These are phyloP conservation scores for Pseudomugil tenellus DNA, from an alignment of 2,797 vertebrate genomes.

Conservation along the genomic window DNA sequence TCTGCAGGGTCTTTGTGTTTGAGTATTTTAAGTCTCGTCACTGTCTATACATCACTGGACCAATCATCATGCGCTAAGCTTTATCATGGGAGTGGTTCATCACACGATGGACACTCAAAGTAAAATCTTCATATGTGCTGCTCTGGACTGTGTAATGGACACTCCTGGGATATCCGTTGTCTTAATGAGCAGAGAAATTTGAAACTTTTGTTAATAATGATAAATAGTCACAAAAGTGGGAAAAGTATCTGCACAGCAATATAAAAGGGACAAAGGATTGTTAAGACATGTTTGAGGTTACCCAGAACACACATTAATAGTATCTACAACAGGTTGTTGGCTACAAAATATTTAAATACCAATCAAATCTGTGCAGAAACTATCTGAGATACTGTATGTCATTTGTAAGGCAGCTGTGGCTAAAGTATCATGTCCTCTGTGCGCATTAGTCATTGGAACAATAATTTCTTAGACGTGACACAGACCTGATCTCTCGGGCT, in stretches of 20 bases:
- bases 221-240: conserved; percentile 5
- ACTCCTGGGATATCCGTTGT: conserved; percentile 30
- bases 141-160: conserved; percentile 70
- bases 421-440: conserved; percentile 33
- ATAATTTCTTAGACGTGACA: conserved; percentile 27
- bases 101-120: conserved; percentile 48
- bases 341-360: conserved; percentile 6
- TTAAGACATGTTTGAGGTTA: not conserved
- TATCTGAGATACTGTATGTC: conserved; percentile 21
- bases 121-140: conserved; percentile 53
- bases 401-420: conserved; percentile 46
- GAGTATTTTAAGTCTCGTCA: conserved; percentile 42
- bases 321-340: conserved; percentile 16
- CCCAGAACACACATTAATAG: not conserved
- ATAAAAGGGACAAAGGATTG: conserved; percentile 3
- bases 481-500: conserved; percentile 28
- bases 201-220: conserved; percentile 27
- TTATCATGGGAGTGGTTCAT: conserved; percentile 65
- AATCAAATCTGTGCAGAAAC: conserved; percentile 26
- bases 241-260: not conserved
- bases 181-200: conserved; percentile 26
- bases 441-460: conserved; percentile 25
- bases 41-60: conserved; percentile 56
- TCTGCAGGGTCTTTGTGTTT: conserved; percentile 58
- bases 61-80: conserved; percentile 48